Evolutionary conservation across 2,113 vertebrate genomes (phyloP), one percentile per base, ranked within the genome.

Genomic region (Syngnathus typhle): DNA sequence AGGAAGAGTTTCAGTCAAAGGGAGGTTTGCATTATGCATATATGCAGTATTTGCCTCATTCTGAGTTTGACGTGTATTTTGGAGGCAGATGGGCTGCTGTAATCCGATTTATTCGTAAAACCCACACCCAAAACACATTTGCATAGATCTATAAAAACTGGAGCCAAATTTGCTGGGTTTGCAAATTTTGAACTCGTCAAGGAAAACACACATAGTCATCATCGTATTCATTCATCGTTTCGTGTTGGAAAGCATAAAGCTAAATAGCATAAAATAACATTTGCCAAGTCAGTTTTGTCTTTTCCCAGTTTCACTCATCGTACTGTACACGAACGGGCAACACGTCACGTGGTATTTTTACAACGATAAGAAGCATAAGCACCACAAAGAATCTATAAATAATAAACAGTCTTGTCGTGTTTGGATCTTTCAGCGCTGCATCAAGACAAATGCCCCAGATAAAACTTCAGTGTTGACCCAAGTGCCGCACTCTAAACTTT

Each of bases 1-100:
- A 83, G 81, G 82, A 80, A 80, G 83, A 73, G 41, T 69, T 82
- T 69, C 69, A 79, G 74, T 73, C 77, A 83, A 85, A 79, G 69
- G 77, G 73, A 72, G 75, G 32, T 47, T 21, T 37, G 23, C 27
- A 15, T 43, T 43, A 18, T 64, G 36, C 76, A n/a, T 43, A 11
- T 43, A 18, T 63, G 32, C 73, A 11, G 39, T 71, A n/a, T 65
- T 64, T 77, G 23, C 68, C 21, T 38, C 32, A 66, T 23, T 54
- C 39, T 71, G 27, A n/a, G 23, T n/a, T 37, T 46, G 41, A 56
- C 6, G 19, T 68, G 61, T 66, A 65, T 70, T 54, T 68, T 43
- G 5, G 7, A 18, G 12, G 60, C 37, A 18, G 78, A 74, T 54
- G 13, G 1, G 15, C 43, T n/a, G 23, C 63, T 61, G 19, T 49